Evolutionary conservation across 1,140 invertebrate genomes (phyloP).

Genomic region (Leptopilina boulardi): DNA sequence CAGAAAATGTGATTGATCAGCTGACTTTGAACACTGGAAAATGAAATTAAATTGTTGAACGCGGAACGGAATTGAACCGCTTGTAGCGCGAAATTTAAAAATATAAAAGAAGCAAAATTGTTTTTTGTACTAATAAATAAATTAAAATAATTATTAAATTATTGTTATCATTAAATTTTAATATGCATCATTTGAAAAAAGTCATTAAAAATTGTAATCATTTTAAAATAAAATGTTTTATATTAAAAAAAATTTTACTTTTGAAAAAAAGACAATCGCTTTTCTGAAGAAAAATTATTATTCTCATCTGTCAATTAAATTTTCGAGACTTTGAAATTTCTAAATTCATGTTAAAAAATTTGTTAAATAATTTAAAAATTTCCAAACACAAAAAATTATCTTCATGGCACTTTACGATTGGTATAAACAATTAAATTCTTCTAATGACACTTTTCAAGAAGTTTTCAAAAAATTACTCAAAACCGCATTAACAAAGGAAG

Average conservation of each 20-base stretch:
- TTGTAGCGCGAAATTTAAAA: constrained; percentile 37
- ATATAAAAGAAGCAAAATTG: not conserved
- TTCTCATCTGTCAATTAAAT: too few relatives aligned
- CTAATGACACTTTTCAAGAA: not conserved
- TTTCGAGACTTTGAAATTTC: too few relatives aligned
- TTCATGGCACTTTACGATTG: not conserved
- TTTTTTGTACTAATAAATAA: constrained; percentile 25
- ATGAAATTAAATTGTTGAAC: constrained; percentile 33
- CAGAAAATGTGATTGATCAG: constrained; percentile 72
- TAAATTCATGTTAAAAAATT: not conserved
- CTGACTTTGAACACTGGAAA: constrained; percentile 69
- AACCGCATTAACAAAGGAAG: constrained; percentile 52
- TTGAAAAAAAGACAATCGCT: too few relatives aligned
- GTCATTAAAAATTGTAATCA: too few relatives aligned
- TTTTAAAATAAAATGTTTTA: too few relatives aligned
- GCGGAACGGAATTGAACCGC: constrained; percentile 37
- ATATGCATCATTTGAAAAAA: too few relatives aligned
- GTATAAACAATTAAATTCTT: not conserved
- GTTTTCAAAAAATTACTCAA: constrained; percentile 37
- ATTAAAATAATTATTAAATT: not conserved
- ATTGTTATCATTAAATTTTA: too few relatives aligned
- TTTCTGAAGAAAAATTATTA: too few relatives aligned
- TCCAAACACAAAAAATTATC: too few relatives aligned
- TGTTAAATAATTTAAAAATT: not conserved
- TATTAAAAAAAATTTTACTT: too few relatives aligned